These are phyloP conservation scores for Myripristis murdjan DNA, from an alignment of 2,797 vertebrate species.

Conservation along the genomic window DNA sequence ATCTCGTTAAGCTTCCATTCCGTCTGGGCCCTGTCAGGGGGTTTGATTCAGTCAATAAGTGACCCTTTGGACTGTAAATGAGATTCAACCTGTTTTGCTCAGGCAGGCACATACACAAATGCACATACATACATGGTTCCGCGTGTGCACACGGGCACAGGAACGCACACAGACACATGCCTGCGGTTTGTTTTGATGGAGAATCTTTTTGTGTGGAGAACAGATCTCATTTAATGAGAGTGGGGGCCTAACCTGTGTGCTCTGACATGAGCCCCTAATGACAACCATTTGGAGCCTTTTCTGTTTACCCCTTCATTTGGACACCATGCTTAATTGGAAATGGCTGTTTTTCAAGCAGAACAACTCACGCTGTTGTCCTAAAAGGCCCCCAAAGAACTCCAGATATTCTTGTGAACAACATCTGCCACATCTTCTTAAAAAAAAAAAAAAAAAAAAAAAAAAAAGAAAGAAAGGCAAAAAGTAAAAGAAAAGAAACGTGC, in stretches of 20 bases:
- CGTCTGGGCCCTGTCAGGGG: slow-evolving; percentile 64
- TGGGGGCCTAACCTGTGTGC: slow-evolving; percentile 49
- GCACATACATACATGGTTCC: slow-evolving; percentile 4
- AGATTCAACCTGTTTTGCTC: slow-evolving; percentile 67
- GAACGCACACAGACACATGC: not conserved
- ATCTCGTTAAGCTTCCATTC: slow-evolving; percentile 82
- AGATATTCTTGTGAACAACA: slow-evolving; percentile 54
- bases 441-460: slow-evolving; percentile 18
- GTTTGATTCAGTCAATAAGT: slow-evolving; percentile 79
- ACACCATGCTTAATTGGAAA: slow-evolving; percentile 69
- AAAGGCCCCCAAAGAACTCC: slow-evolving; percentile 54
- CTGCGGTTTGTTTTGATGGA: slow-evolving; percentile 5
- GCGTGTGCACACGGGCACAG: slow-evolving; percentile 1
- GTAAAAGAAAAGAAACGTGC: slow-evolving; percentile 6
- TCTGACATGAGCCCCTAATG: slow-evolving; percentile 59
- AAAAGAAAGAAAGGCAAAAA: slow-evolving; percentile 6
- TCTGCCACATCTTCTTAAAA: slow-evolving; percentile 48
- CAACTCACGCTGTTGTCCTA: slow-evolving; percentile 45
- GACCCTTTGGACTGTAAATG: slow-evolving; percentile 79
- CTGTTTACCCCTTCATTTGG: slow-evolving; percentile 64
- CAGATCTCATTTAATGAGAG: slow-evolving; percentile 53
- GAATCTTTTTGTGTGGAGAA: slow-evolving; percentile 16
- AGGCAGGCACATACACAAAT: slow-evolving; percentile 37
- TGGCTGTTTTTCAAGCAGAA: slow-evolving; percentile 64
- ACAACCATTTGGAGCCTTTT: slow-evolving; percentile 58